phyloP scores from a whole-genome alignment of 2,797 vertebrate species.

The Danio tinwini region DNA sequence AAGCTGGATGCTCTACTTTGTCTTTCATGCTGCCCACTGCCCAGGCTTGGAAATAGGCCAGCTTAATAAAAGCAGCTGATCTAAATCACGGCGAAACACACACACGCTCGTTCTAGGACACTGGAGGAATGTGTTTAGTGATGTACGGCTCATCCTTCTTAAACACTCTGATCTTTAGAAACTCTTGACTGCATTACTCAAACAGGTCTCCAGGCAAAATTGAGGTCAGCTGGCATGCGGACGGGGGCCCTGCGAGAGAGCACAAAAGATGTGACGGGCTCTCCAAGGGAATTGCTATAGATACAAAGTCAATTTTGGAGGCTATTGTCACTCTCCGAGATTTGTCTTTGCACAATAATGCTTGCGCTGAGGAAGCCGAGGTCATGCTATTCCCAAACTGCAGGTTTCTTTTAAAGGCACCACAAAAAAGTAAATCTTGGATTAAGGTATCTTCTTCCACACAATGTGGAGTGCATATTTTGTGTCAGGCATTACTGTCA shows the following conservation, averaged over 20 bases:
- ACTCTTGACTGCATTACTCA: slow-evolving; percentile 56
- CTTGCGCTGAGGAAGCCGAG: slow-evolving; percentile 59
- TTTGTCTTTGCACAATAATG: slow-evolving; percentile 61
- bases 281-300: slow-evolving; percentile 55
- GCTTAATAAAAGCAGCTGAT: slow-evolving; percentile 55
- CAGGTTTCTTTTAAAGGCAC: slow-evolving; percentile 46
- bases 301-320: slow-evolving; percentile 54
- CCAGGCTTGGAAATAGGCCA: slow-evolving; percentile 47
- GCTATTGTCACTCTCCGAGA: slow-evolving; percentile 54
- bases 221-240: slow-evolving; percentile 55
- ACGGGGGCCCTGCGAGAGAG: slow-evolving; percentile 38
- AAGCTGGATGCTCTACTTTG: slow-evolving; percentile 24
- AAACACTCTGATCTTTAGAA: slow-evolving; percentile 62
- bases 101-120: slow-evolving; percentile 48
- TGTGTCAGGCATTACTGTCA: slow-evolving; percentile 36
- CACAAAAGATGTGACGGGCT: slow-evolving; percentile 37
- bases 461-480: slow-evolving; percentile 36
- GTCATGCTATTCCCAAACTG: slow-evolving; percentile 61
- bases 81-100: slow-evolving; percentile 55
- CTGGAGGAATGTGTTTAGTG: slow-evolving; percentile 51
- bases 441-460: slow-evolving; percentile 47
- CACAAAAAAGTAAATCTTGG: slow-evolving; percentile 26
- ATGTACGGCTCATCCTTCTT: slow-evolving; percentile 61
- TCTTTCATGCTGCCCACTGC: slow-evolving; percentile 15
- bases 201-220: slow-evolving; percentile 52